Evolutionary conservation across 2,113 vertebrate species (phyloP), one percentile per base, ranked within the genome.

Genomic region (Hippolais icterina): DNA sequence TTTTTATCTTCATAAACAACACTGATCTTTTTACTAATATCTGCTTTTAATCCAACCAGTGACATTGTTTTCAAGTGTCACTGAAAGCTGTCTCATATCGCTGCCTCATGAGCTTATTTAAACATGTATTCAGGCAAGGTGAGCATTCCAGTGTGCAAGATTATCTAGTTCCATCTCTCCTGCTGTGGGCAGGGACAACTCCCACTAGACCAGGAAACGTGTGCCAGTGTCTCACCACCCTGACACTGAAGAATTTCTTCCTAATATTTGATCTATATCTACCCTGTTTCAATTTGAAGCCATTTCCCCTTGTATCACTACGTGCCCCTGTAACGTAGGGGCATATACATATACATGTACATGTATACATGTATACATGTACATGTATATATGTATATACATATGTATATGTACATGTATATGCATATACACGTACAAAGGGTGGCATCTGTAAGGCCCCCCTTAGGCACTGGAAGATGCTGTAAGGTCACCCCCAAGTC

Each of bases 1-100:
- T 83, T 95, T 96, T 94, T 93, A 80, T 85, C 82, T 82, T 39
- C 19, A 24, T 59, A 35, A n/a, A n/a, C 33, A 74, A 41, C 78
- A 94, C 66, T 72, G n/a, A 70, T 69, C 25, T 86, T 88, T 72
- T 44, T 52, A 47, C 15, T 61, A 70, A 61, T 72, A 76, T 23
- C 50, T 50, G 22, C 35, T 90, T 94, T 95, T 84, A 10, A 96
- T 64, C 31, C 31, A 61, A 49, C 42, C 19, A 33, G 46, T 54
- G 31, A 35, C 15, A 20, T 72, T 79, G 53, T 96, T 94, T 89
- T 79, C 57, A 83, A 89, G 87, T 53, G 64, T 72, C 49, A 39
- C 52, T 93, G 81, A 39, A 39, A 39, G 11, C 37, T 39, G 37
- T 39, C 37, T 39, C 37, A 39, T 39, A 11, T 39, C 37, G 8